Base-by-base conservation (phyloP, 2,113 vertebrate genomes). In the Salvelinus alpinus region DNA sequence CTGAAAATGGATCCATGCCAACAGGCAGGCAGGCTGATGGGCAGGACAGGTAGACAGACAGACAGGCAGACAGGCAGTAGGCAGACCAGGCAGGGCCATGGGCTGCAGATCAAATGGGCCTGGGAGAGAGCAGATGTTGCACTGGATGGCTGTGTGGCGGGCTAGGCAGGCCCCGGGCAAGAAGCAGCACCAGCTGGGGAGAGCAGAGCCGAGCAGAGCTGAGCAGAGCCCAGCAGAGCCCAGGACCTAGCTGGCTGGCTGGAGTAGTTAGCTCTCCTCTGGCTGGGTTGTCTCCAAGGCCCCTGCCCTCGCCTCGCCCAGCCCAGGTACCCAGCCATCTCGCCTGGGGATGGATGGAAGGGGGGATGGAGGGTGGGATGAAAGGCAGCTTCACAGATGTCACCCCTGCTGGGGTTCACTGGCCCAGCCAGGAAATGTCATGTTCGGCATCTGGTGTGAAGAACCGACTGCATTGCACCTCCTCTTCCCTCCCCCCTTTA, bases 331-430 rank as follows among this genome's bases (percentile, higher is more conserved):
- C 84, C 87, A 91, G 92, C 85, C 82, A 80, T 74, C 77, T 87
- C 86, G 79, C 76, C 74, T 79, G 81, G 78, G 75, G 90, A 92
- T 83, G 87, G 80, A 54, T 54, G 51, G 51, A 54, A 14, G 51
- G 51, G 51, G 51, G 16, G 38, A 44, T 44, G 38, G 38, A 44
- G 9, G 38, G 38, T 44, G 38, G 38, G 93, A 94, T 94, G 91
- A 94, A 95, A 94, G 91, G 91, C 92, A 91, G 85, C 76, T 88
- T 75, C 92, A 91, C 93, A 93, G 91, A 91, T 92, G 91, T 93
- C 92, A 89, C 92, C 92, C 38, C 80, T 82, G 91, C 90, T 86
- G 92, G 93, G 91, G 87, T 87, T 87, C 88, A 88, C 85, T 91
- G 88, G 91, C 89, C 87, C 66, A 90, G 94, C 92, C 92, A 93